A percentile compares a stretch with the other conserved stretches of the same genome.
Evolutionary conservation across 2,797 vertebrate genomes (phyloP).

Genomic region (Sebastes cheni): DNA sequence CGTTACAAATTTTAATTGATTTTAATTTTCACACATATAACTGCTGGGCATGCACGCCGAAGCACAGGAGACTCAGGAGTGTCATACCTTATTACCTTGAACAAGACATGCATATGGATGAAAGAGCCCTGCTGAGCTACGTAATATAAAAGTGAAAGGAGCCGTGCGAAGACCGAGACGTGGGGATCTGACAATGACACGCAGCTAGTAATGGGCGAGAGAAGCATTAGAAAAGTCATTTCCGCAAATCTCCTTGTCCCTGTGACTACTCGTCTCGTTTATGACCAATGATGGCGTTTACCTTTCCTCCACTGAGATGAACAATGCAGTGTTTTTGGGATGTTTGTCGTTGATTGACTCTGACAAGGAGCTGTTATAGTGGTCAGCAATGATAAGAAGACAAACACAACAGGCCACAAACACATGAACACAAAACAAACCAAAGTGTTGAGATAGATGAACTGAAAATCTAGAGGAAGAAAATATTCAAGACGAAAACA

Average conservation of each 20-base stretch:
- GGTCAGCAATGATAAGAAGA: neutral
- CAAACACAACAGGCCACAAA: neutral
- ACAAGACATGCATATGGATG: conserved; percentile 45
- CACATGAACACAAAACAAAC: neutral
- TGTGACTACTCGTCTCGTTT: conserved; percentile 19
- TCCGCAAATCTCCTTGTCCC: conserved; percentile 21
- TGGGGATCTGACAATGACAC: conserved; percentile 19
- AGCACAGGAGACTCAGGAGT: conserved; percentile 5
- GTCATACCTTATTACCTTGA: conserved; percentile 33
- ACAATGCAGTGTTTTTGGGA: conserved; percentile 1
- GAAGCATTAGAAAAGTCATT: conserved; percentile 19
- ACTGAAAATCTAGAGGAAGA: neutral
- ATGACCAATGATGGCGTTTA: conserved; percentile 34
- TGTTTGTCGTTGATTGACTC: conserved; percentile 17
- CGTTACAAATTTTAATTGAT: conserved; percentile 48
- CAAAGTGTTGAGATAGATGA: neutral
- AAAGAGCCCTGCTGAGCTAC: neutral
- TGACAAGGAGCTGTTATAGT: conserved; percentile 15
- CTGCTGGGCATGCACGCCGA: conserved; percentile 6
- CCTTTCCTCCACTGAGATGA: conserved; percentile 18
- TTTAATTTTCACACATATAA: conserved; percentile 45
- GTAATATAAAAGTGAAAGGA: conserved; percentile 8
- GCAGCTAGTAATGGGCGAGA: neutral
- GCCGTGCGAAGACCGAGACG: neutral
- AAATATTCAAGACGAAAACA: neutral